phyloP scores from a whole-genome alignment of 2,888 invertebrate species.

The Aleiodes testaceus region DNA sequence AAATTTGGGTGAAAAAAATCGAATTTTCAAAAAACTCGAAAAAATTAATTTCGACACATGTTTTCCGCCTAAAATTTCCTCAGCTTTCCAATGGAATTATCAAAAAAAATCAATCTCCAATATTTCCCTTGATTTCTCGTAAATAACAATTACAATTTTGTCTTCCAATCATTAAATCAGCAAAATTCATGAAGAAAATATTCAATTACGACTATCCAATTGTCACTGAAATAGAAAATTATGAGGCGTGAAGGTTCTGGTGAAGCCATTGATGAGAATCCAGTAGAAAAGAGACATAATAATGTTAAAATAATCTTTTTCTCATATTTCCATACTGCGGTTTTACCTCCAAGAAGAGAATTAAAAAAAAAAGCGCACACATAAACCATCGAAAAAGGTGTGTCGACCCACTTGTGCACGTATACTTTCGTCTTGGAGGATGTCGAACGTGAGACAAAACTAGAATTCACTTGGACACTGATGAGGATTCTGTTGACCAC shows the following conservation, averaged over 20 bases:
- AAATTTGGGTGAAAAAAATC: no score
- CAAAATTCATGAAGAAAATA: no score
- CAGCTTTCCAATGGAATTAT: no score
- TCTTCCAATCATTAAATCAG: no score
- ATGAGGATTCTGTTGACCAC: conserved; percentile 3
- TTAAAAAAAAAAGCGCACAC: conserved; percentile 3
- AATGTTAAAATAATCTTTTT: neutral
- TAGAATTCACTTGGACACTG: conserved; percentile 1
- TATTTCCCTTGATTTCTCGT: no score
- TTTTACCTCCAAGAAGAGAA: neutral
- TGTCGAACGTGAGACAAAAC: conserved; percentile 32
- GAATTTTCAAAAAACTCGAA: no score
- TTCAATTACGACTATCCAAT: no score
- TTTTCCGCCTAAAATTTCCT: no score
- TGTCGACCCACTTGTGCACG: conserved; percentile 49
- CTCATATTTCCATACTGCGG: conserved; percentile 19
- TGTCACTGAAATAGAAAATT: no score
- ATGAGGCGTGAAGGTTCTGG: neutral
- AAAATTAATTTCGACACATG: no score
- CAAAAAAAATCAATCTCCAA: no score
- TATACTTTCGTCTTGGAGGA: conserved; percentile 52
- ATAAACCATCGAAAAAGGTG: conserved; percentile 31
- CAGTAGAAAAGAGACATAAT: neutral
- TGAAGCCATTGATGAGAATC: conserved; percentile 22
- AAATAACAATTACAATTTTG: no score